phyloP scores from a whole-genome alignment of 2,797 vertebrate genomes.

The Sylvilagus floridanus region DNA sequence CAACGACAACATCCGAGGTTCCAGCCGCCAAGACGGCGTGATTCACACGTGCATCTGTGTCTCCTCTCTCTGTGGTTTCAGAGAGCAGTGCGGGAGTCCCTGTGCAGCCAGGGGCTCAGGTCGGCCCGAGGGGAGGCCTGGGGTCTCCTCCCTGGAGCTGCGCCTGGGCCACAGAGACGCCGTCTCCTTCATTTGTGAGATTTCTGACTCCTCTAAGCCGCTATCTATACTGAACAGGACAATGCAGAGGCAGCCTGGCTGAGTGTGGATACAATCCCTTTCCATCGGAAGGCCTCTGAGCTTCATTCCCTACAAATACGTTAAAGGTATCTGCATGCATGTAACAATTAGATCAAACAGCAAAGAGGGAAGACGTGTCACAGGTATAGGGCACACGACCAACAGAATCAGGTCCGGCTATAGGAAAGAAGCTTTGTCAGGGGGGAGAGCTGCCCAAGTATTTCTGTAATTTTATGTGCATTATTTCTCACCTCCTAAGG shows the following conservation, averaged over 20 bases:
- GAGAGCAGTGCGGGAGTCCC: neutral
- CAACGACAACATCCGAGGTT: conserved; percentile 85
- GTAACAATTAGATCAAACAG: conserved; percentile 77
- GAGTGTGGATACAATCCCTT: conserved; percentile 64
- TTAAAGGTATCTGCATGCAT: conserved; percentile 77
- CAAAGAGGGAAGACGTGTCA: conserved; percentile 76
- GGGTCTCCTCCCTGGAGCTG: conserved; percentile 28
- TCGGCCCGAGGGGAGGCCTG: neutral
- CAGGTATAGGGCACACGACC: conserved; percentile 73
- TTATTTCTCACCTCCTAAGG: conserved; percentile 90
- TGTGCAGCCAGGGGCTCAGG: too few species aligned
- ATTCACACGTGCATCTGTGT: conserved; percentile 63
- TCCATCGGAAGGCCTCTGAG: conserved; percentile 67
- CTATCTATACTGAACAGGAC: conserved; percentile 67
- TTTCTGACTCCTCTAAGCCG: conserved; percentile 6
- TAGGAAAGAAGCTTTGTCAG: conserved; percentile 80
- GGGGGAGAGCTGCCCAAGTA: conserved; percentile 78
- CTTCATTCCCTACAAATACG: conserved; percentile 73
- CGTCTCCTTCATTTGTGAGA: conserved; percentile 47
- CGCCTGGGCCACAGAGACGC: neutral
- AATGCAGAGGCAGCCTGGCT: conserved; percentile 56
- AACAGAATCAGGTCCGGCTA: conserved; percentile 61
- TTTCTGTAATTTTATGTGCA: conserved; percentile 86
- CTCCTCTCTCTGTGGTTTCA: conserved; percentile 4
- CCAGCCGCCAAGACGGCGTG: conserved; percentile 69